A percentile compares a stretch with the other conserved stretches of the same genome.
Evolutionary conservation across 2,797 vertebrate genomes (phyloP).

Genomic region (Notolabrus celidotus): DNA sequence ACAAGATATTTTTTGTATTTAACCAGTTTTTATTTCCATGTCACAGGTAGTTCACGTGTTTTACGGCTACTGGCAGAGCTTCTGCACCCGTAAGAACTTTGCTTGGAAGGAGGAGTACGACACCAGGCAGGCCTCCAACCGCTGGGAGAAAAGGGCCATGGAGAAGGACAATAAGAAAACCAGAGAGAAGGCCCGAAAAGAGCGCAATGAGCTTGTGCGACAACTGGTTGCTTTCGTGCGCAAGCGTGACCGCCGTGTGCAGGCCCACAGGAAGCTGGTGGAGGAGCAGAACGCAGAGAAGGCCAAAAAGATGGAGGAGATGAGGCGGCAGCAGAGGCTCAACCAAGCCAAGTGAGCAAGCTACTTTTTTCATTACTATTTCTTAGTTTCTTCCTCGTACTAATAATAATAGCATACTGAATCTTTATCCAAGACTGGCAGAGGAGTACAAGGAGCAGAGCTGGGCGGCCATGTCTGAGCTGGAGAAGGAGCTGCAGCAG

Average conservation of each 20-base stretch:
- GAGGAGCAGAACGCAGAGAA: conserved; percentile 97
- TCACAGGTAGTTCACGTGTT: conserved; percentile 93
- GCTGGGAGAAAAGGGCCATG: conserved; percentile 98
- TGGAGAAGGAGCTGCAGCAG: conserved; percentile 95
- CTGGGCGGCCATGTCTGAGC: conserved; percentile 92
- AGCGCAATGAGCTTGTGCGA: conserved; percentile 92
- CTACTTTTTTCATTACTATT: neutral
- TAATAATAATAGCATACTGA: neutral
- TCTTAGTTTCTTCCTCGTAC: neutral
- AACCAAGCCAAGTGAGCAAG: conserved; percentile 90
- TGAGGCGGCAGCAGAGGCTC: conserved; percentile 91
- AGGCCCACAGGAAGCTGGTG: conserved; percentile 93
- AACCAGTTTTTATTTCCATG: neutral
- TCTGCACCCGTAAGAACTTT: conserved; percentile 94
- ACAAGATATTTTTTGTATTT: neutral
- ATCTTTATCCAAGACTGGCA: conserved; percentile 83
- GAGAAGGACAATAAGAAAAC: conserved; percentile 98
- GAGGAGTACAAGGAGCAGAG: conserved; percentile 96
- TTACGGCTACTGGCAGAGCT: conserved; percentile 98
- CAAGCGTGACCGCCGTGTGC: conserved; percentile 93
- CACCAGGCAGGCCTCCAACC: conserved; percentile 94
- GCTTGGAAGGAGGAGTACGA: conserved; percentile 98
- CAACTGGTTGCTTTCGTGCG: conserved; percentile 95
- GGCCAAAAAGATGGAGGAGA: conserved; percentile 89
- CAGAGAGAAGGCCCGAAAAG: conserved; percentile 92